Evolutionary conservation across 2,888 invertebrate species (phyloP), one percentile per base, ranked within the genome.

Genomic region (Junonia oenone): DNA sequence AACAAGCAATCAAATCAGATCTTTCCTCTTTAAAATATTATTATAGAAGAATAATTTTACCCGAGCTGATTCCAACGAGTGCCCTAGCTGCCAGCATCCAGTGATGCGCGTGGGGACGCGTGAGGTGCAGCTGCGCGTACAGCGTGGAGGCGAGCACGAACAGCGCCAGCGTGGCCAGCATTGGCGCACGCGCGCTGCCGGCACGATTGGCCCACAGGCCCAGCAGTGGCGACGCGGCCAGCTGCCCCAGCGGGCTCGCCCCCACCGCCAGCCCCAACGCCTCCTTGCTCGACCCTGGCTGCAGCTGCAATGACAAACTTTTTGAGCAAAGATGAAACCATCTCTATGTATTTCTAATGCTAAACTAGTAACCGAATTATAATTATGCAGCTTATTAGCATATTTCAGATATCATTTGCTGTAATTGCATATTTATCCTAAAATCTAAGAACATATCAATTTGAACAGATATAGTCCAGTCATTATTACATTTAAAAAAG

Each of bases 211-310:
- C 94, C 96, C 96, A 96, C 93, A 94, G 94, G 38, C 97, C 97
- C 63, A 96, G 92, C 63, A 96, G 78, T 2, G 97, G 97, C 15
- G 96, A 96, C 77, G 96, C 95, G 57, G 96, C 73, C 93, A 97
- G 94, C 91, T 97, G 97, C 0, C 95, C 97, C 59, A 97, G 91
- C 11, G 97, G 97, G 89, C 96, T 96, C 22, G 96, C 96, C 31
- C 96, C 97, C 49, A 97, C 96, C 48, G 96, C 93, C 67, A 94
- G 92, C 5, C 97, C 96, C 92, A 96, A 93, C 72, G 95, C 94
- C 82, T 95, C 95, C 78, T 96, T 96, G 63, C 94, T 94, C 5
- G 96, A 94, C 26, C 91, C 91, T 51, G 94, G 93, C 82, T 96
- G 95, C 81, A 97, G 83, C 96, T 97, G 86, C 55, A 91, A 57